These are phyloP conservation scores for Leptobrachium leishanense DNA, from an alignment of 2,113 vertebrate species.

Conservation along the genomic window DNA sequence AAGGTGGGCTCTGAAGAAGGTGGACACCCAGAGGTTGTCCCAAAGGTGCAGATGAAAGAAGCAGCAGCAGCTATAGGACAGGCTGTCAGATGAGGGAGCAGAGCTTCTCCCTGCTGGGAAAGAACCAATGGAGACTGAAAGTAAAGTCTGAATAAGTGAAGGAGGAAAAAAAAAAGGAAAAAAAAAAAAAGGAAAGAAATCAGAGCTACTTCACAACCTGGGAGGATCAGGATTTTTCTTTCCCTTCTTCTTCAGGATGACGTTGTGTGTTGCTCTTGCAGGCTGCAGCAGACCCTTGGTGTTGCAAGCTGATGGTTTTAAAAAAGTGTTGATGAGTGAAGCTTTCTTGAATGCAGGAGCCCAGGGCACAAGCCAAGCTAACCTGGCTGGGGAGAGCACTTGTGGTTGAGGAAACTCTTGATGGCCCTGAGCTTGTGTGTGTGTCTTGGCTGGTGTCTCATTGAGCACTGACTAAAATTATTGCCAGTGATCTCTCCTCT, in stretches of 20 bases:
- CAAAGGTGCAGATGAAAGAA: conserved; percentile 4
- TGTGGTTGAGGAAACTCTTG: conserved; percentile 28
- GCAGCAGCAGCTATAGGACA: not conserved
- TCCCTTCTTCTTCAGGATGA: conserved; percentile 32
- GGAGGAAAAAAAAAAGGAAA: not conserved
- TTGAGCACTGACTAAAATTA: conserved; percentile 44
- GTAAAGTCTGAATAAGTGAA: conserved; percentile 30
- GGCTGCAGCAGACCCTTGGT: conserved; percentile 22
- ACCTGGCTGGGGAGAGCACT: conserved; percentile 14
- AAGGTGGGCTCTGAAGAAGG: conserved; percentile 27
- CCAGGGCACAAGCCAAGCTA: not conserved
- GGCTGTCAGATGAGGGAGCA: conserved; percentile 6
- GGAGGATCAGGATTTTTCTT: conserved; percentile 37
- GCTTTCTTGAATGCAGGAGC: not conserved
- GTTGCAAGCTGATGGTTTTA: conserved; percentile 28
- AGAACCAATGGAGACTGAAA: conserved; percentile 13
- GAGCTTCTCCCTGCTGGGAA: conserved; percentile 8
- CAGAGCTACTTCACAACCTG: conserved; percentile 36
- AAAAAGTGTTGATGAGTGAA: conserved; percentile 34
- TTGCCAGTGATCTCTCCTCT: conserved; percentile 40
- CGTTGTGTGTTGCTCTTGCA: conserved; percentile 39
- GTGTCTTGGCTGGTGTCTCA: conserved; percentile 45
- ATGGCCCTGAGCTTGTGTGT: conserved; percentile 4
- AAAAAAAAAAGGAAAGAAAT: no score
- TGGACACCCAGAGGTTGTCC: conserved; percentile 9